phyloP scores from a whole-genome alignment of 1,140 invertebrate genomes.

The Caenorhabditis briggsae region DNA sequence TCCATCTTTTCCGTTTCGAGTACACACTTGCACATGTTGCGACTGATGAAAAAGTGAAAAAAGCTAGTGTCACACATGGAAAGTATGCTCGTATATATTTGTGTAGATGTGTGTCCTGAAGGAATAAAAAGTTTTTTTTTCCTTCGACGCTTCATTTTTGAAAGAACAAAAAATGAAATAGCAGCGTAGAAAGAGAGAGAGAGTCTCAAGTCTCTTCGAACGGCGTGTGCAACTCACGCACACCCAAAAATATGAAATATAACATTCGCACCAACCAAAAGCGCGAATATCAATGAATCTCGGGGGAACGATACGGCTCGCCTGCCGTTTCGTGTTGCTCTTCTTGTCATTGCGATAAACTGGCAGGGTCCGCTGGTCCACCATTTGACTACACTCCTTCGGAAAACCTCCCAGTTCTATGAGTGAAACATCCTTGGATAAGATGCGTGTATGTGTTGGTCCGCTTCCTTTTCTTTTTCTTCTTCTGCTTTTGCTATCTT shows the following conservation, averaged over 20 bases:
- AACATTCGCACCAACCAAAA: slow-evolving; percentile 53
- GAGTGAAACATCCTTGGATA: slow-evolving; percentile 7
- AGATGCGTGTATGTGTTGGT: neutral
- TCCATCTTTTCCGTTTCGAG: slow-evolving; percentile 38
- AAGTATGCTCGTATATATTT: slow-evolving; percentile 36
- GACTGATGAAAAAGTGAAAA: slow-evolving; percentile 54
- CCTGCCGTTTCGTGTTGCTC: slow-evolving; percentile 34
- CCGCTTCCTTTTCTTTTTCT: too few relatives aligned
- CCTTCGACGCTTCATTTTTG: slow-evolving; percentile 21
- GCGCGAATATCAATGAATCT: slow-evolving; percentile 55
- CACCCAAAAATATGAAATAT: slow-evolving; percentile 51
- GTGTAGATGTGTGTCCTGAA: slow-evolving; percentile 45
- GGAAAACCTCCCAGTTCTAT: slow-evolving; percentile 22
- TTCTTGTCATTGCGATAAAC: slow-evolving; percentile 44
- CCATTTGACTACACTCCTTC: slow-evolving; percentile 47
- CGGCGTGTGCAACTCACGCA: slow-evolving; percentile 46
- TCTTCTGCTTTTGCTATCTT: neutral
- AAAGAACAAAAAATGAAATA: slow-evolving; percentile 1
- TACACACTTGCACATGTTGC: slow-evolving; percentile 34
- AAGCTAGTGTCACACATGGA: slow-evolving; percentile 46
- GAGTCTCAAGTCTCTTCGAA: slow-evolving; percentile 28
- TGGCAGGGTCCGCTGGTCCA: slow-evolving; percentile 38
- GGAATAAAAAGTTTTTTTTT: slow-evolving; percentile 51
- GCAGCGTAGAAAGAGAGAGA: too few relatives aligned
- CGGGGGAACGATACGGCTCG: slow-evolving; percentile 42